Evolutionary conservation across 2,113 vertebrate genomes (phyloP), one percentile per base, ranked within the genome.

Genomic region (Gymnorhina tibicen): DNA sequence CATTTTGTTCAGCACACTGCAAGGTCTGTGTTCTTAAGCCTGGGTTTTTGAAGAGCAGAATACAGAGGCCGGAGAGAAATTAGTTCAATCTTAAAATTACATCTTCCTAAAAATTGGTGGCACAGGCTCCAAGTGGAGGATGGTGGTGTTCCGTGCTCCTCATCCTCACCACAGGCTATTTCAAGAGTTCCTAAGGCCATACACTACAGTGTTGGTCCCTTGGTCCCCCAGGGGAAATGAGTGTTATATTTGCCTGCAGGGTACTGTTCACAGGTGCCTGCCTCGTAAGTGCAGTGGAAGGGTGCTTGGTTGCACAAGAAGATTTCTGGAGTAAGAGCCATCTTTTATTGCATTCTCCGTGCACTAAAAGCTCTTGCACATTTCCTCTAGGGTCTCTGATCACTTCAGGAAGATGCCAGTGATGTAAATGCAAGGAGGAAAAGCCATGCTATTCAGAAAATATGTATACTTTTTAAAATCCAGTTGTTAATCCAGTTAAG

Each of bases 71-170:
- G 0, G 6, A 26, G 10, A 46, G 28, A 93, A 85, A 46, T 37
- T 35, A 72, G 14, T 69, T 85, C 14, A 56, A 30, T 80, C 46
- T 80, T 73, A 55, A 93, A 81, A 26, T 42, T 42, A 2, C 32
- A 16, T 42, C 33, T 42, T 74, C 19, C 62, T 86, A 33, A 58
- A 55, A 91, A 21, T 49, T 35, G 23, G 10, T 66, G 32, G 32
- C 19, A 13, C 16, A 23, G 33, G 10, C 63, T 47, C 14, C 0
- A 1, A 7, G 28, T 6, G 3, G 73, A 56, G 41, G 11, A 27
- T 37, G 26, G 7, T 19, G 24, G 24, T 80, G 63, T 12, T 30
- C 16, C 0, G 0, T 18, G 2, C 10, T 72, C 9, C 14, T 59
- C 12, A 7, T 49, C 26, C 18, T 83, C 22, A 2, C 21, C 2